These are phyloP conservation scores for Falcunculus frontatus DNA, from an alignment of 2,113 vertebrate genomes.

Conservation along the genomic window DNA sequence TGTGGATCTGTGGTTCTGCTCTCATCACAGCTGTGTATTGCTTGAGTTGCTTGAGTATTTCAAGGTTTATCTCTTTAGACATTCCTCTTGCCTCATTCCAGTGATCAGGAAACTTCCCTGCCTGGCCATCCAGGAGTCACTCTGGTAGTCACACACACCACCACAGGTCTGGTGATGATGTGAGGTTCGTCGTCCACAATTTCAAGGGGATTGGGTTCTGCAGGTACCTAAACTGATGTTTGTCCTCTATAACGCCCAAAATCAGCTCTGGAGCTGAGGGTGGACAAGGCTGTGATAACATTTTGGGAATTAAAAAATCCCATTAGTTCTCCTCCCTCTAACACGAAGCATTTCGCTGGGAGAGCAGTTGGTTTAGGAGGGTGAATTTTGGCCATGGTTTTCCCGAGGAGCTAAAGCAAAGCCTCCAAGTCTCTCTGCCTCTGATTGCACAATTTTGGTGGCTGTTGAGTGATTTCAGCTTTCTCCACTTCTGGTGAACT, in stretches of 20 bases:
- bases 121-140: neutral
- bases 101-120: neutral
- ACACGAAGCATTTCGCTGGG: accelerated
- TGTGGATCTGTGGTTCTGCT: neutral
- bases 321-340: neutral
- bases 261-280: neutral
- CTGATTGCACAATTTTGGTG: neutral
- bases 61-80: neutral
- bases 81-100: neutral
- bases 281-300: neutral
- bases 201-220: neutral
- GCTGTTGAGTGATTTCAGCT: neutral
- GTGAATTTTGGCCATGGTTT: neutral
- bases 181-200: accelerated
- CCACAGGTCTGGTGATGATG: neutral
- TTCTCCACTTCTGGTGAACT: neutral
- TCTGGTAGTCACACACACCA: neutral
- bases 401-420: neutral
- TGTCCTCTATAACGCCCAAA: neutral
- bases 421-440: neutral
- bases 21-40: neutral
- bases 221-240: neutral
- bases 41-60: neutral
- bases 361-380: neutral
- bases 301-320: neutral